Base-by-base conservation (phyloP, 2,888 invertebrate species). In the Leucophenga maculata region DNA sequence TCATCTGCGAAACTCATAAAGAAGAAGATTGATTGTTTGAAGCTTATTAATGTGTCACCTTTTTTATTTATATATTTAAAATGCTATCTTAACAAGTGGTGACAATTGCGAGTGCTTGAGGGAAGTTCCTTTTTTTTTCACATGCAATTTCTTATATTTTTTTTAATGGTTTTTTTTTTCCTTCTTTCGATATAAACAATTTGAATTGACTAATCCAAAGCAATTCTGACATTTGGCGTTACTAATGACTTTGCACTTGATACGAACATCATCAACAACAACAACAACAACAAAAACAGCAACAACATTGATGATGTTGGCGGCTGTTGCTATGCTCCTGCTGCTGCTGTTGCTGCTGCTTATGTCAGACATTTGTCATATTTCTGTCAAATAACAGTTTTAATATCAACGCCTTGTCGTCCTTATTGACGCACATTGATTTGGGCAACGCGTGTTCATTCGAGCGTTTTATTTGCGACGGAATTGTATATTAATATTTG, bases 311-410 rank as follows among this genome's bases (percentile, higher is more conserved):
- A 39, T 39, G 39, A 1, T 9, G 39, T 1, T 9, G 11, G 8
- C 13, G 14, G 60, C 52, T 66, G 46, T 44, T 55, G 16, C 13
- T 32, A 39, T 18, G 60, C 52, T 66, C 22, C 55, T 55, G 16
- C 13, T 32, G 59, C 32, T 60, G 39, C 31, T 39, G 13, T 16
- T 59, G 31, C 44, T 16, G 18, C 39, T 20, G 54, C 55, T 54
- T 39, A 50, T 83, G 83, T 82, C 83, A 83, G 77, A 77, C 83
- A 82, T 82, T 82, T 82, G 82, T 82, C 82, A 82, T 83, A 82
- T 82, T 80, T 77, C 82, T 82, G 83, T 82, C 82, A 82, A 82
- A 82, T 82, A 80, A 79, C 80, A 80, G 82, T 80, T 81, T 82
- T 76, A 83, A 81, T 81, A 82, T 83, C 81, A 80, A 81, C 60